Base-by-base conservation (phyloP, 2,113 vertebrate genomes). In the Ceyx margarethae region DNA sequence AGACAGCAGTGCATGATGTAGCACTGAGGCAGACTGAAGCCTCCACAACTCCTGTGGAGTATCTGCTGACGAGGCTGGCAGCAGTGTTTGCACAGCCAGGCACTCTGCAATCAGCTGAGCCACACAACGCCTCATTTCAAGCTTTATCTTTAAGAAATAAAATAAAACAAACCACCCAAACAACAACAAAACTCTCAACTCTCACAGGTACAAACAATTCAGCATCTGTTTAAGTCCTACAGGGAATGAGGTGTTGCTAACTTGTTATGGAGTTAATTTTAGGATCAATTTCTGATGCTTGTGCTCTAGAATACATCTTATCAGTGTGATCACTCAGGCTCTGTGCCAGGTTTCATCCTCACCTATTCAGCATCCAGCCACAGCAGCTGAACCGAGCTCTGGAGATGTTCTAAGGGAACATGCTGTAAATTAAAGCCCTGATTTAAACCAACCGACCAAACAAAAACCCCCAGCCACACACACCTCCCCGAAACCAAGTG, bases 21-120 rank as follows among this genome's bases (percentile, higher is more conserved):
- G 50, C 16, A 56, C 8, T 19, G 64, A 85, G 85, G 53, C 48
- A 81, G 43, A 42, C 0, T 16, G 37, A 91, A 93, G 37, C 74
- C 74, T 90, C 43, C 86, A 90, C 54, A 90, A 95, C 37, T 90
- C 74, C 0, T 29, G 75, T 43, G 51, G 69, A 89, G n/a, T 60
- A 94, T 74, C n/a, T 94, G 95, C 94, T 94, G 91, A 94, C 53
- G 4, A 71, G 72, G 92, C 75, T 87, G 78, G 46, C 22, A 35
- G 51, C 46, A 92, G 48, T 76, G 77, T 87, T 73, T 93, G 86
- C 51, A 94, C 65, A 74, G 21, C 26, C 17, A 67, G 57, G n/a
- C 68, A 78, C 10, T 67, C 57, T 78, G 85, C 90, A 82, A 94
- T 85, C 69, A 56, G 20, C 22, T 76, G 37, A 85, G 66, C 25